Evolutionary conservation across 1,140 invertebrate species (phyloP), one percentile per base, ranked within the genome.

Genomic region (Pectinophora gossypiella): DNA sequence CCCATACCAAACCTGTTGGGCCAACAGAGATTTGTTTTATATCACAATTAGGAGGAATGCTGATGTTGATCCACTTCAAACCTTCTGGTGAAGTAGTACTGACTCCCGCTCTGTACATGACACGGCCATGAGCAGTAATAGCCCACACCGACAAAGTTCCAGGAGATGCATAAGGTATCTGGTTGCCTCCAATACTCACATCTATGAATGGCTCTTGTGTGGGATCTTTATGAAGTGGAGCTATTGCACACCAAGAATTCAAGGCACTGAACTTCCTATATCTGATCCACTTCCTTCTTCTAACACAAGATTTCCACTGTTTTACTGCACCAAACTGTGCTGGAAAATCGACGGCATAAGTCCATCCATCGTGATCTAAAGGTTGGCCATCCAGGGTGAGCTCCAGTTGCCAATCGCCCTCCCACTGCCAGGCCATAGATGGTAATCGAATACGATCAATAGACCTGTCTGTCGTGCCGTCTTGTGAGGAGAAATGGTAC

Each of bases 341-440:
- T 44, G 95, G 96, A 87, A 98, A 98, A 88, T 98, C 96, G 42
- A 97, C 89, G 19, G 96, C 95, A 89, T 98, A 98, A 21, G 94
- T 97, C 97, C 96, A 98, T 32, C 96, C 96, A 91, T 97, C 95
- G 83, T 95, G 93, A 78, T 95, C 94, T 44, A 97, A 87, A 2
- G 94, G 94, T 69, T 97, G 93, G 3, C 96, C 96, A 84, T 97
- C 93, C 42, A 98, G 88, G 19, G 94, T 95, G 10, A 95, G 90
- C 79, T 98, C 96, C 47, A 97, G 90, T 59, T 95, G 92, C 97
- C 97, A 98, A 61, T 96, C 95, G 2, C 93, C 93, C 88, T 98
- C 95, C 96, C 96, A 97, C 69, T 96, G 93, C 97, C 97, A 97
- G 54, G 95, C 95, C 91, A 96, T 92, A 0, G 96, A 97, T 16